Conservation (phyloP, 2,113 vertebrate genomes). For the Misgurnus anguillicaudatus region DNA sequence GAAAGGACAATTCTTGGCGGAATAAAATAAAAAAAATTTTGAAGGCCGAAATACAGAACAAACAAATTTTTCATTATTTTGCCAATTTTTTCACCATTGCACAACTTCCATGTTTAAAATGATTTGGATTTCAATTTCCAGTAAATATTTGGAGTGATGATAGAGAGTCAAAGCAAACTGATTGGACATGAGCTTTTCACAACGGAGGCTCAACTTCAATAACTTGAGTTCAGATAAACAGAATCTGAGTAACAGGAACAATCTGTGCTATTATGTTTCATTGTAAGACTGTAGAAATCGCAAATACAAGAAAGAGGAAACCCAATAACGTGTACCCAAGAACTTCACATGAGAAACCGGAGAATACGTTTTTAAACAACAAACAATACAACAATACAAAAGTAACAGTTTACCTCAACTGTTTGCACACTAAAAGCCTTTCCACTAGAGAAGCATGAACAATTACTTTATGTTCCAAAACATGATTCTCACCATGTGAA, state of each 20-base stretch:
- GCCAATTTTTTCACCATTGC: no score
- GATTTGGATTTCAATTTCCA: not conserved
- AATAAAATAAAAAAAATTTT: no score
- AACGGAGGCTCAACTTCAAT: not conserved
- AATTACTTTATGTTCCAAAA: no score
- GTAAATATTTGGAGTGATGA: constrained; percentile 2
- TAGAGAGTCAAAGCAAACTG: not conserved
- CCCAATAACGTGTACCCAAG: not conserved
- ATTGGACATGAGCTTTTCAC: not conserved
- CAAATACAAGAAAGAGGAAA: constrained; percentile 19
- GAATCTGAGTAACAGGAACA: not conserved
- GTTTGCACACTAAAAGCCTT: not conserved
- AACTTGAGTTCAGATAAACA: constrained; percentile 6
- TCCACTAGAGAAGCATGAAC: no score
- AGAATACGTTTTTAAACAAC: not conserved
- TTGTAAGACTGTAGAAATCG: not conserved
- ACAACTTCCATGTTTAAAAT: not conserved
- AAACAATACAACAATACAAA: not conserved
- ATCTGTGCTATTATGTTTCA: constrained; percentile 25
- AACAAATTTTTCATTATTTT: no score
- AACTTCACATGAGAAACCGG: not conserved
- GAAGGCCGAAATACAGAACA: no score
- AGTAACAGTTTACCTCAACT: not conserved
- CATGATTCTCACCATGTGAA: no score
- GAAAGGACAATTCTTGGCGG: no score